These are phyloP conservation scores for Pomacea canaliculata DNA, from an alignment of 2,888 invertebrate species.

Conservation along the genomic window DNA sequence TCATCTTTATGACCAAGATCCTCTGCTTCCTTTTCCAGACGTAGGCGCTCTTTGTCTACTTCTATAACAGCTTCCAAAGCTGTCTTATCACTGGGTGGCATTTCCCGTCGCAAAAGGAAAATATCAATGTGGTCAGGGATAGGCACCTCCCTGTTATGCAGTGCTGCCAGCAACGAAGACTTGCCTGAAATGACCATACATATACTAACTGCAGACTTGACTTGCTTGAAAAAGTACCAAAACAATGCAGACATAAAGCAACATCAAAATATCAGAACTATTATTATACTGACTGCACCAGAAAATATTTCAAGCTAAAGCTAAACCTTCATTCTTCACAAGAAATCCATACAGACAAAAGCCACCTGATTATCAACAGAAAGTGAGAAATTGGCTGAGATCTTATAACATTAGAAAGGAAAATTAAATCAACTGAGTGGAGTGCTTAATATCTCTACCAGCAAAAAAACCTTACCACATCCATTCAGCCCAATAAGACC, in stretches of 20 bases:
- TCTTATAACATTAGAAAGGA: no score
- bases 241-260: no score
- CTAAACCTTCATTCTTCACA: no score
- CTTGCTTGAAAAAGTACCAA: not conserved
- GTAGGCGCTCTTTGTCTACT: constrained; percentile 92
- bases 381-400: no score
- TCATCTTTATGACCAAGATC: constrained; percentile 84
- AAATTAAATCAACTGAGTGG: no score
- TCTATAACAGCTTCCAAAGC: constrained; percentile 98
- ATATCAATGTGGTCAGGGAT: constrained; percentile 98
- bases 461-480: constrained; percentile 78
- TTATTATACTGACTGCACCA: no score
- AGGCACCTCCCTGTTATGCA: constrained; percentile 93
- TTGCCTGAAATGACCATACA: constrained; percentile 77
- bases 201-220: not conserved
- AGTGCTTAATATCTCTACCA: not conserved
- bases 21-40: constrained; percentile 93
- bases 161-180: constrained; percentile 90
- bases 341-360: no score
- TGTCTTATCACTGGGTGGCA: constrained; percentile 97
- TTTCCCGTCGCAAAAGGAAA: constrained; percentile 95
- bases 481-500: constrained; percentile 98
- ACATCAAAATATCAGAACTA: no score
- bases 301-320: no score
- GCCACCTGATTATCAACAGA: no score